Percentiles rank a stretch among this genome's conserved stretches.
Evolutionary conservation across 2,113 vertebrate genomes (phyloP).

Genomic region (rat (Rattus norvegicus)): DNA sequence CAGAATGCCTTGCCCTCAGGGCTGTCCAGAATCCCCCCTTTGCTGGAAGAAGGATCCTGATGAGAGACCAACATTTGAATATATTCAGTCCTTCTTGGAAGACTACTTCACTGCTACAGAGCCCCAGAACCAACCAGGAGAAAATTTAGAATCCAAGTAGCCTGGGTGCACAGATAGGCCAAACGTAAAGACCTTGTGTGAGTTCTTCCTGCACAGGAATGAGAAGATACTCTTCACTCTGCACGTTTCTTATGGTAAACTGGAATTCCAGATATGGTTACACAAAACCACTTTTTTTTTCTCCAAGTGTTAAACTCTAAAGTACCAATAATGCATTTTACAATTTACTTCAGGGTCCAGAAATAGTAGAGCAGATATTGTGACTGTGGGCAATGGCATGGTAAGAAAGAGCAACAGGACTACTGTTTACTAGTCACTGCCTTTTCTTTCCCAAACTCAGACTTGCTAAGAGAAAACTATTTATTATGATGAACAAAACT

Average conservation of each 20-base stretch:
- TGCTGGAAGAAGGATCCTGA: constrained; percentile 99
- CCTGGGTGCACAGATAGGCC: constrained; percentile 86
- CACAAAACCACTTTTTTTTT: constrained; percentile 89
- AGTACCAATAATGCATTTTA: constrained; percentile 85
- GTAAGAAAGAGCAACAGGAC: constrained; percentile 69
- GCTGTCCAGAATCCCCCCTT: constrained; percentile 95
- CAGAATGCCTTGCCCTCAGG: constrained; percentile 96
- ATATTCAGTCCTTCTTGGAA: constrained; percentile 97
- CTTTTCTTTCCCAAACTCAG: constrained; percentile 64
- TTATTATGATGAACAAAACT: constrained; percentile 64
- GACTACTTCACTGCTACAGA: constrained; percentile 98
- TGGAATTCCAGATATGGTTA: constrained; percentile 88
- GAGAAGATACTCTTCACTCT: constrained; percentile 85
- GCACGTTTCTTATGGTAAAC: constrained; percentile 88
- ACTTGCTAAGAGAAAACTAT: constrained; percentile 68
- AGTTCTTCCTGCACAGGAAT: constrained; percentile 84
- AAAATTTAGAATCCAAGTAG: constrained; percentile 92
- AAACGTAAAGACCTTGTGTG: constrained; percentile 85
- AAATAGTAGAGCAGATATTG: constrained; percentile 73
- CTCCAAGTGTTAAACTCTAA: constrained; percentile 83
- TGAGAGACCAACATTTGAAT: constrained; percentile 97
- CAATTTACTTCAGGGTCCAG: constrained; percentile 85
- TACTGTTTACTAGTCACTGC: constrained; percentile 73
- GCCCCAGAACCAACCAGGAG: constrained; percentile 97
- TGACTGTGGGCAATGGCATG: constrained; percentile 73